Evolutionary conservation across 1,140 invertebrate genomes (phyloP).

Genomic region (Pogonomyrmex barbatus): DNA sequence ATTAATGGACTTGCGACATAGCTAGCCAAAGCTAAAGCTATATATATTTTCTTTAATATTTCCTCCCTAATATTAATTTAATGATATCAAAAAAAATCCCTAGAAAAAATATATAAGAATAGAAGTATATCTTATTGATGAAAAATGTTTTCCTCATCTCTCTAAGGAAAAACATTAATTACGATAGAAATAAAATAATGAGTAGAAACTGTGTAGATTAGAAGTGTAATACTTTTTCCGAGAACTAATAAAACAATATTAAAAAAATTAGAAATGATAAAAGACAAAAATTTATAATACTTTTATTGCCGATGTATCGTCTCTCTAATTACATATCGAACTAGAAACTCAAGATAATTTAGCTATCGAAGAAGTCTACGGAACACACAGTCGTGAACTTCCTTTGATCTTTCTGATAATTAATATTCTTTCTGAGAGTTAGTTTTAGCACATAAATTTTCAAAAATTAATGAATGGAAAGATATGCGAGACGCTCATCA

Average conservation of each 20-base stretch:
- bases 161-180: background rate
- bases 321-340: background rate
- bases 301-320: background rate
- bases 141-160: too few relatives aligned
- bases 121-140: too few relatives aligned
- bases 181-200: background rate
- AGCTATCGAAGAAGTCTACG: background rate
- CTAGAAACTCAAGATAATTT: background rate
- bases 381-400: background rate
- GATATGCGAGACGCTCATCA: background rate
- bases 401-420: background rate
- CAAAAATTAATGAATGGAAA: background rate
- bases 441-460: background rate
- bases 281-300: background rate
- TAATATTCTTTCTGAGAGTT: background rate
- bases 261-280: background rate
- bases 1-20: too few relatives aligned
- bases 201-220: conserved; percentile 9
- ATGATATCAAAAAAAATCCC: too few relatives aligned
- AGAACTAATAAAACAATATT: background rate
- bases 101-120: too few relatives aligned
- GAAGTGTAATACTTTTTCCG: background rate
- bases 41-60: too few relatives aligned
- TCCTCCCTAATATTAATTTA: too few relatives aligned
- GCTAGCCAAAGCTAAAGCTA: too few relatives aligned